Percentiles rank a stretch among this genome's conserved stretches.
Evolutionary conservation across 2,797 vertebrate species (phyloP).

Genomic region (Lophotriccus pileatus): DNA sequence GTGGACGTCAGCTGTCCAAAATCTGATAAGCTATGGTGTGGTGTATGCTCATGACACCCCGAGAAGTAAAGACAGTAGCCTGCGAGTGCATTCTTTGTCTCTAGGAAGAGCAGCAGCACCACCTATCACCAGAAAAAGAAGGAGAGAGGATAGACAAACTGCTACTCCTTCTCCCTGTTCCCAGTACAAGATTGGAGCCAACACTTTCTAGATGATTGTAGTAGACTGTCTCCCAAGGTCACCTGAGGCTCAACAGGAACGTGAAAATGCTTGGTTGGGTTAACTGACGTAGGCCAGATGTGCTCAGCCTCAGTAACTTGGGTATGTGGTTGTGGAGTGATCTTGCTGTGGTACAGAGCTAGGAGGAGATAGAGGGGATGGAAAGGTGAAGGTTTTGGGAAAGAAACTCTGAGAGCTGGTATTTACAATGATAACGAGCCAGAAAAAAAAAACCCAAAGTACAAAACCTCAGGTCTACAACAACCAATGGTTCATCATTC

Average conservation of each 20-base stretch:
- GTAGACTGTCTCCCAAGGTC: neutral
- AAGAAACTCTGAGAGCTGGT: neutral
- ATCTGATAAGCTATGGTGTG: neutral
- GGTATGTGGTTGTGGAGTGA: neutral
- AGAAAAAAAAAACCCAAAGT: neutral
- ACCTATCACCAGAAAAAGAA: slow-evolving; percentile 4
- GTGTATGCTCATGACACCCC: neutral
- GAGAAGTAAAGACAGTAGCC: neutral
- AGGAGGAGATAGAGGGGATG: neutral
- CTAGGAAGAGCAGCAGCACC: slow-evolving; percentile 40
- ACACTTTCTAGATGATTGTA: neutral
- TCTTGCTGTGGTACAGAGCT: neutral
- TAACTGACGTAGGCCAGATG: neutral
- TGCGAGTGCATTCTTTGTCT: neutral
- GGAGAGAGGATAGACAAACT: neutral
- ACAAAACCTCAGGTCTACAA: neutral
- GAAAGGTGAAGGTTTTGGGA: neutral
- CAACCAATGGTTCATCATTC: neutral
- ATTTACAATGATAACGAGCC: neutral
- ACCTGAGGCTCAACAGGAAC: neutral
- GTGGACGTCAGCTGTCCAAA: neutral
- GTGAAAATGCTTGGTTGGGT: neutral
- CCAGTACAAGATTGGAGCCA: neutral
- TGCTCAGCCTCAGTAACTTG: neutral
- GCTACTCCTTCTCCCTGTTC: neutral